Evolutionary conservation across 2,797 vertebrate genomes (phyloP).

Genomic region (Crax fasciolata): DNA sequence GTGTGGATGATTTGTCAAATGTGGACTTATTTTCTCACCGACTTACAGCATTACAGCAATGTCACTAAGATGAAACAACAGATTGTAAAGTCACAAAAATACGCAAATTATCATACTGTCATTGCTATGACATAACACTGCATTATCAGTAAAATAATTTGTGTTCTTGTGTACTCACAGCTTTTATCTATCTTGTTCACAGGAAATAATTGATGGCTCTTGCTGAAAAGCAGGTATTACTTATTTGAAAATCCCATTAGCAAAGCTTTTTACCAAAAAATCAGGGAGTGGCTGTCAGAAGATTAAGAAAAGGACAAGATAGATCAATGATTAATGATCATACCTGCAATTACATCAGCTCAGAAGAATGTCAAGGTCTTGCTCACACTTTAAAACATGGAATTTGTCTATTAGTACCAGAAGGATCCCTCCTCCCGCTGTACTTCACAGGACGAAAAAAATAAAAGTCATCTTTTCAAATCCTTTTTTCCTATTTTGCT

Average conservation of each 20-base stretch:
- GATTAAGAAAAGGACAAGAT: not conserved
- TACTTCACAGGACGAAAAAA: not conserved
- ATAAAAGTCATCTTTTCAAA: not conserved
- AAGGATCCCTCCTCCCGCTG: not conserved
- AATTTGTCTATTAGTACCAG: not conserved
- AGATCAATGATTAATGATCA: not conserved
- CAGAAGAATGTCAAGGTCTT: not conserved
- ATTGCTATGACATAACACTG: not conserved
- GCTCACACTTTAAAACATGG: not conserved
- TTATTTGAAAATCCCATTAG: not conserved
- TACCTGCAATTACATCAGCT: not conserved
- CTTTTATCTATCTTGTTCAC: not conserved
- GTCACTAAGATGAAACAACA: not conserved
- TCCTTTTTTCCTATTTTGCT: not conserved
- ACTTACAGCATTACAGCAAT: not conserved
- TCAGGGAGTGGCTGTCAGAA: not conserved
- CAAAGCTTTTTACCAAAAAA: not conserved
- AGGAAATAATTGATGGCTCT: conserved; percentile 3
- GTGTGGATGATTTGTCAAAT: not conserved
- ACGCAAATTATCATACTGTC: not conserved
- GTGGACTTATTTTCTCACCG: not conserved
- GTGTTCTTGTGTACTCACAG: not conserved
- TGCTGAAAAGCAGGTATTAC: not conserved
- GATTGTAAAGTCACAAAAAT: not conserved
- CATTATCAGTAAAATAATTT: not conserved